These are phyloP conservation scores for Homarus americanus DNA, from an alignment of 1,140 invertebrate species.

Conservation along the genomic window DNA sequence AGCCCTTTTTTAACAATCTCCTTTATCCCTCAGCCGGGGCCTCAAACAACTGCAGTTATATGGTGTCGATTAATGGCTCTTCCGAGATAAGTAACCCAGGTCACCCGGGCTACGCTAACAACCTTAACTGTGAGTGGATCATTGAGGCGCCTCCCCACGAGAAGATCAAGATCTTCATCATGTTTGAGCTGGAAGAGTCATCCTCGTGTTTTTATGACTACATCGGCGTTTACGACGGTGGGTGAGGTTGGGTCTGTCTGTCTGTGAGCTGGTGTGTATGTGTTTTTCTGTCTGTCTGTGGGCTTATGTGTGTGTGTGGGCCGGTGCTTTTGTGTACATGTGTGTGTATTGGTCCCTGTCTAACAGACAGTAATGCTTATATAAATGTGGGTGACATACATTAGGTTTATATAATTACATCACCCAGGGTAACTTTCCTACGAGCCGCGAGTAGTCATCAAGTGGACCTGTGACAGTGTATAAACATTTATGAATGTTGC, in stretches of 20 bases:
- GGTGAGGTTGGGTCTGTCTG: neutral
- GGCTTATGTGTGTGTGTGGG: neutral
- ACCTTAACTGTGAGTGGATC: constrained; percentile 87
- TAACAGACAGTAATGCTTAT: too few relatives aligned
- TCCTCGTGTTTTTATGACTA: constrained; percentile 14
- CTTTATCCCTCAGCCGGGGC: neutral
- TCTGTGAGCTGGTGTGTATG: neutral
- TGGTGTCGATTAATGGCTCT: constrained; percentile 50
- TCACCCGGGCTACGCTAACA: constrained; percentile 86
- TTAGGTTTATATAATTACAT: too few relatives aligned
- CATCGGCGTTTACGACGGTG: constrained; percentile 67
- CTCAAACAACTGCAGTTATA: constrained; percentile 53
- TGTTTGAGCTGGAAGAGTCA: constrained; percentile 52
- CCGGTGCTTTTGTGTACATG: neutral
- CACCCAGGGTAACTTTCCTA: too few relatives aligned
- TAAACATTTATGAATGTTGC: too few relatives aligned
- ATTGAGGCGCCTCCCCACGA: constrained; percentile 77
- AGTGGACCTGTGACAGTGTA: too few relatives aligned
- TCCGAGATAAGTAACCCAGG: constrained; percentile 81
- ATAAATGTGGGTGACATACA: too few relatives aligned
- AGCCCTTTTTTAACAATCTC: neutral
- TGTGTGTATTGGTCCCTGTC: too few relatives aligned
- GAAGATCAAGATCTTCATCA: constrained; percentile 26
- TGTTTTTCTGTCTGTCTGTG: neutral
- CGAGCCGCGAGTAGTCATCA: too few relatives aligned